Percentiles rank a stretch among this genome's conserved stretches.
phyloP scores from a whole-genome alignment of 1,140 invertebrate species.

The Araneus ventricosus region DNA sequence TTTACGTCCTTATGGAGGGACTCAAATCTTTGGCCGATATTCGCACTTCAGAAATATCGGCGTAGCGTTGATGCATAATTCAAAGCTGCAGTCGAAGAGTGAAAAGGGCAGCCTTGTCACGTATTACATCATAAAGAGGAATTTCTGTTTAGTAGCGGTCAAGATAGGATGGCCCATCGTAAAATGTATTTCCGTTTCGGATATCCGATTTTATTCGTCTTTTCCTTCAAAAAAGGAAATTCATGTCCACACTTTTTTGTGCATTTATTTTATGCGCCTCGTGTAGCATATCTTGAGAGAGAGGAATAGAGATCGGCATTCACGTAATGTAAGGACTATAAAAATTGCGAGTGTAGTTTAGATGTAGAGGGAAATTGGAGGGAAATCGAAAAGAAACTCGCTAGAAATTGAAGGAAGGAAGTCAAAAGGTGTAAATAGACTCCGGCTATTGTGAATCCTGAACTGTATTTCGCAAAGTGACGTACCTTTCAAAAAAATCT shows the following conservation, averaged over 20 bases:
- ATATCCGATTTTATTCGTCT: constrained; percentile 37
- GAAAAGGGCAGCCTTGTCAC: constrained; percentile 56
- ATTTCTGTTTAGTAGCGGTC: constrained; percentile 69
- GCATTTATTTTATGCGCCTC: neutral
- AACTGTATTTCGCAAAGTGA: too few species aligned
- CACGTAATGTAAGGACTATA: neutral
- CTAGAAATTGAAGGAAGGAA: neutral
- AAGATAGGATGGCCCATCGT: constrained; percentile 65
- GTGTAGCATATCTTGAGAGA: neutral
- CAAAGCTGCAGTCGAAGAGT: constrained; percentile 9
- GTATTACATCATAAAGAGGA: constrained; percentile 57
- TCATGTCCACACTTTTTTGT: constrained; percentile 2
- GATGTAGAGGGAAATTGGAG: neutral
- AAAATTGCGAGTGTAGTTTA: neutral
- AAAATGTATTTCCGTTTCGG: constrained; percentile 71
- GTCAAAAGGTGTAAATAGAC: too few species aligned
- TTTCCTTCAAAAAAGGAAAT: constrained; percentile 38
- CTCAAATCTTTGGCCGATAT: constrained; percentile 27
- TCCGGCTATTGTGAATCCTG: too few species aligned
- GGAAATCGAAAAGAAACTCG: neutral
- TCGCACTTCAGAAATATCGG: constrained; percentile 59
- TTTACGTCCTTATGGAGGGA: constrained; percentile 16
- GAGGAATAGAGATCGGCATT: neutral
- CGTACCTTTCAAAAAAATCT: too few species aligned
- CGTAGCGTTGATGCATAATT: constrained; percentile 47